Evolutionary conservation across 1,140 invertebrate species (phyloP).

Genomic region (Lasioglossum albipes): DNA sequence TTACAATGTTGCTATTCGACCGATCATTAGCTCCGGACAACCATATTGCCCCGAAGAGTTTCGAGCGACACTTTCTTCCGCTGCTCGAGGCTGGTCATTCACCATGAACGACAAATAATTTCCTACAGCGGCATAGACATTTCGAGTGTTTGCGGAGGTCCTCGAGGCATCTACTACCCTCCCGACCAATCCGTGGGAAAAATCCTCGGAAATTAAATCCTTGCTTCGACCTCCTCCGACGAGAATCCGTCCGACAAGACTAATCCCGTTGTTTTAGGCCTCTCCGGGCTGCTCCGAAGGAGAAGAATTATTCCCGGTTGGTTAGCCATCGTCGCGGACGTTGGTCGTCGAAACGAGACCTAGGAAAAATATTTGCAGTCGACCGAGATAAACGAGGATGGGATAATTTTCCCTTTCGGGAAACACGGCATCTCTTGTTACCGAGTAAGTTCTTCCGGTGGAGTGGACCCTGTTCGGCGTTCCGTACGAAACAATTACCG

Average conservation of each 20-base stretch:
- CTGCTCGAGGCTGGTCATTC: conserved; percentile 42
- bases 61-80: conserved; percentile 27
- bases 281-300: background rate
- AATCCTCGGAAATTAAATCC: conserved; percentile 70
- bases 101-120: conserved; percentile 73
- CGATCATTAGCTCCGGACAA: background rate
- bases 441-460: background rate
- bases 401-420: conserved; percentile 56
- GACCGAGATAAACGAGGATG: conserved; percentile 60
- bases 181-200: conserved; percentile 71
- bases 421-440: background rate
- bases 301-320: conserved; percentile 45
- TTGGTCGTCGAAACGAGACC: conserved; percentile 1
- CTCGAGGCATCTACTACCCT: conserved; percentile 47
- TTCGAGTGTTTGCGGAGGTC: conserved; percentile 72
- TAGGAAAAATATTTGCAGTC: conserved; percentile 43
- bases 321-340: conserved; percentile 8
- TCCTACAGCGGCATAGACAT: conserved; percentile 73
- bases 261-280: conserved; percentile 66
- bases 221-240: conserved; percentile 33
- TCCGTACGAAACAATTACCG: conserved; percentile 33
- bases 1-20: too few species aligned
- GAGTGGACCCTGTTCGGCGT: background rate
- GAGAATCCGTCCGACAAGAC: conserved; percentile 24
- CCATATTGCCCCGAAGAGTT: background rate